Evolutionary conservation across 2,888 invertebrate genomes (phyloP).

Genomic region (Agriopis aurantiaria): DNA sequence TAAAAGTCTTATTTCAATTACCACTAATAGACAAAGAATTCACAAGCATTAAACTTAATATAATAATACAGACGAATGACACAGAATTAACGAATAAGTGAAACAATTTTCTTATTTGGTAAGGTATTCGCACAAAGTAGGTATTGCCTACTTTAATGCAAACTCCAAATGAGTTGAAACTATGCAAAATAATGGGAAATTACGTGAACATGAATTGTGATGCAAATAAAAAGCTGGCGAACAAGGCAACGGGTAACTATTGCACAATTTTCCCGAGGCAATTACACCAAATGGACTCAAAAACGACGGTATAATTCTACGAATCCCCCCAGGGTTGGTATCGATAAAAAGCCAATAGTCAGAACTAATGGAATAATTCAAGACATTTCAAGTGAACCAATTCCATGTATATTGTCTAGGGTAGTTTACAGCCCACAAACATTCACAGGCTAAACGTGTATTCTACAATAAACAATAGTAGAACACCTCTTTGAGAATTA

Average conservation of each 20-base stretch:
- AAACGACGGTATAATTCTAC: conserved; percentile 36
- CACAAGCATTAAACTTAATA: too few species aligned
- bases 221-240: conserved; percentile 30
- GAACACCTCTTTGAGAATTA: too few species aligned
- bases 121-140: conserved; percentile 4
- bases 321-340: conserved; percentile 34
- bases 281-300: conserved; percentile 38
- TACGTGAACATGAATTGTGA: conserved; percentile 24
- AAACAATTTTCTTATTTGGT: background rate
- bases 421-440: background rate
- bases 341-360: conserved; percentile 37
- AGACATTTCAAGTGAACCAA: conserved; percentile 31
- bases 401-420: conserved; percentile 5
- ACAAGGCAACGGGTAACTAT: conserved; percentile 28
- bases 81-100: background rate
- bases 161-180: conserved; percentile 11
- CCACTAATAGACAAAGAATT: too few species aligned
- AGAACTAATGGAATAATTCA: conserved; percentile 39
- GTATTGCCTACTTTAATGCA: conserved; percentile 8
- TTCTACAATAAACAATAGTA: too few species aligned
- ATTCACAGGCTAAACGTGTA: background rate
- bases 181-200: conserved; percentile 18
- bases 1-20: too few species aligned
- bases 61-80: background rate
- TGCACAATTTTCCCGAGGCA: conserved; percentile 39